Percentiles rank a stretch among this genome's conserved stretches.
These are phyloP conservation scores for Echinops telfairi DNA, from an alignment of 2,113 vertebrate species.

Conservation along the genomic window DNA sequence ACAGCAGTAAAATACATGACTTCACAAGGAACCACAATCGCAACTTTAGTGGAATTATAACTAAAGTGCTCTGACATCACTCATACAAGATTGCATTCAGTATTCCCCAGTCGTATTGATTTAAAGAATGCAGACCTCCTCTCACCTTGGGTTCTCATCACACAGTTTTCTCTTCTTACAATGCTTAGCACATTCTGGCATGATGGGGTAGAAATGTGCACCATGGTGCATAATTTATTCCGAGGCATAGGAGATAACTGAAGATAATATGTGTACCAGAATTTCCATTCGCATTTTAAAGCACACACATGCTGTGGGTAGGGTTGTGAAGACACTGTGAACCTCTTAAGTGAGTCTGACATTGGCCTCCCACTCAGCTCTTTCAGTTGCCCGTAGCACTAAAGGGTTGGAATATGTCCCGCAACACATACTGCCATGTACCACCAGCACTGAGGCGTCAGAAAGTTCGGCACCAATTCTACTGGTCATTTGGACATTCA, in stretches of 20 bases:
- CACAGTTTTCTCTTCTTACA: background rate
- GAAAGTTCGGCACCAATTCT: background rate
- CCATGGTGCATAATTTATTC: background rate
- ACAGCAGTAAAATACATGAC: background rate
- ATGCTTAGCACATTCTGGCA: background rate
- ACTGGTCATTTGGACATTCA: background rate
- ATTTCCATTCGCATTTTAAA: background rate
- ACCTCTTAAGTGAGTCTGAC: accelerated
- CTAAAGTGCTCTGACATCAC: too few relatives aligned
- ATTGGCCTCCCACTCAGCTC: background rate
- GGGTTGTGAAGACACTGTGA: background rate
- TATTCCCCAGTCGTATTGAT: too few relatives aligned
- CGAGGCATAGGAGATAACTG: background rate
- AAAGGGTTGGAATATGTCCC: background rate
- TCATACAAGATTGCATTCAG: too few relatives aligned
- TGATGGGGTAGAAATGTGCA: background rate
- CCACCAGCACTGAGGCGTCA: background rate
- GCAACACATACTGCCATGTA: background rate
- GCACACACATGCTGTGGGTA: background rate
- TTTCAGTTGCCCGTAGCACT: background rate
- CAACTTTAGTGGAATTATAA: background rate
- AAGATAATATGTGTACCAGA: background rate
- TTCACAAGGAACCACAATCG: background rate
- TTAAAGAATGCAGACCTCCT: too few relatives aligned
- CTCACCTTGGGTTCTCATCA: too few relatives aligned